Evolutionary conservation across 2,888 invertebrate genomes (phyloP), one percentile per base, ranked within the genome.

Genomic region (Callinectes sapidus): DNA sequence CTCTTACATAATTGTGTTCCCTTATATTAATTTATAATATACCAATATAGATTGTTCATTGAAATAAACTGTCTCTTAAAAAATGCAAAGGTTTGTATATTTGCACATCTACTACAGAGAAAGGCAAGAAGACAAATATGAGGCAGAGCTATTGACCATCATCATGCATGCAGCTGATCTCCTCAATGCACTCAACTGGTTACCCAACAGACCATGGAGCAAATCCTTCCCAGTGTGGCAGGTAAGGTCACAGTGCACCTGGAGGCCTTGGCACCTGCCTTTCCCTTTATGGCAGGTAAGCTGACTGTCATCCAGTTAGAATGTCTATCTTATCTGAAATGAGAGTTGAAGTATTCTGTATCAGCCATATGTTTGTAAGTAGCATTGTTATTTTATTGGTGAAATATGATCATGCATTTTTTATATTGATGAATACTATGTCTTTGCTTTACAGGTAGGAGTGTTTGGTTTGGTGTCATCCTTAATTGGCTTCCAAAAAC

Each of bases 111-210:
- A 81, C 18, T 16, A 10, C 35, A 81, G 89, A 77, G 87, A 90
- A 16, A 92, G n/a, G 55, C 16, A 54, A 28, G 88, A 92, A 1
- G 92, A 42, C 16, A 32, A 77, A 48, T 39, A 81, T 48, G 39
- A 35, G 18, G 61, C 39, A 32, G 93, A 93, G 87, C 77, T 90
- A 28, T 77, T 93, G 77, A 93, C 91, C 48, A 87, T 93, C n/a
- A 90, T 91, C 61, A 91, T 91, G 93, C 91, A 93, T 86, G 90
- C 89, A n/a, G 61, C 93, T 28, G 91, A 93, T 77, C 89, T 93
- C n/a, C 89, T 93, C 61, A 93, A 93, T 91, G 93, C 93, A 39
- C 39, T 93, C 10, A 93, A 93, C 87, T 93, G 93, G 93, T 32
- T 91, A 28, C 91, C 93, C 8, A 66, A 39, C 10, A 77, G 93